Base-by-base conservation (phyloP, 2,797 vertebrate genomes). In the Artibeus jamaicensis region DNA sequence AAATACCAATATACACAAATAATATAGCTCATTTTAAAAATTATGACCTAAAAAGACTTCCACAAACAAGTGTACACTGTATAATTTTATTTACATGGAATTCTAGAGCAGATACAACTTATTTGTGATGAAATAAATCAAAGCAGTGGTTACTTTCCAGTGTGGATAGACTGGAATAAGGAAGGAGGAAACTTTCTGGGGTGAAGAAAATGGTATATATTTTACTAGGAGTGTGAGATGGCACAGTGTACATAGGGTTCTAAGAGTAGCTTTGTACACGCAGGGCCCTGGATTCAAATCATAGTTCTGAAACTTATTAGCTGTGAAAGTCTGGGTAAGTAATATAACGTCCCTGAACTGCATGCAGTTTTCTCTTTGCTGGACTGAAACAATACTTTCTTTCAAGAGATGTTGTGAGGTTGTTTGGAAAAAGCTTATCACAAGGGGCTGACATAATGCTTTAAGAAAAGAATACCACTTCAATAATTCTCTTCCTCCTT, bases 401-500 rank as follows among this genome's bases (percentile, higher is more conserved):
- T 65, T 92, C 14, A 71, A 89, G 92, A 93, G 55, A 82, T 89
- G 26, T 76, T 73, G 19, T 78, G 57, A 70, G 19, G 85, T 82
- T 42, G 16, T 70, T 55, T 81, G 42, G 39, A 81, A 59, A 50
- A 9, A 46, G 74, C 39, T 93, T 78, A 53, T 85, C 68, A 85
- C 48, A 82, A 67, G 71, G 53, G 53, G 9, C 39, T 83, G 70
- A 90, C 39, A 55, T 71, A 46, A 70, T 34, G 29, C 84, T 53
- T 84, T 82, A 74, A 93, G 85, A 96, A 93, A 92, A 91, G 67
- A 94, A 91, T 83, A 39, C 24, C 74, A 85, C 76, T 91, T 44
- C 46, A 91, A 88, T 96, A 91, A 62, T 76, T 94, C 18, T 53
- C 39, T 34, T 85, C 44, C 32, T 77, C 50, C 37, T 67, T 50